Evolutionary conservation across 2,113 vertebrate species (phyloP), one percentile per base, ranked within the genome.

Genomic region (Apus apus): DNA sequence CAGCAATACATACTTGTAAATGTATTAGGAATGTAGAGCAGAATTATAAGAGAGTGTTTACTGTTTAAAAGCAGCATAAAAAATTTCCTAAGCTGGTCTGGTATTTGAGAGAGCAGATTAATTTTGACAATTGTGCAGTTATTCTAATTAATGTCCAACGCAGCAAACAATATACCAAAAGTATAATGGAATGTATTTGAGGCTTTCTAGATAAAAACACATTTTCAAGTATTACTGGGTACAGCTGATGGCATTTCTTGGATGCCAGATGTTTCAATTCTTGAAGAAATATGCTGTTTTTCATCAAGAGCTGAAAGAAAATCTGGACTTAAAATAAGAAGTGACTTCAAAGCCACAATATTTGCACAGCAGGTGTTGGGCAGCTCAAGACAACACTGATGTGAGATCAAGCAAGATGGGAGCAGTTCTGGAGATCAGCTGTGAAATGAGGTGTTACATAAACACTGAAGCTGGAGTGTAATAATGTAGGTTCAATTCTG

Each of bases 251-350:
- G 91, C 81, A 78, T 92, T 95, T 95, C 94, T 93, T 71, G 74
- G 51, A 72, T 94, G 60, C 68, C 51, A 87, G 91, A 7, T 8
- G 67, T 71, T 97, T 97, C 95, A 84, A 62, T 17, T 88, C 95
- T 94, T 89, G 96, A 91, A 94, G 97, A 84, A 95, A 97, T 58
- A 57, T 81, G 89, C 29, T 95, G 92, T 73, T 86, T 96, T 95
- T 95, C 94, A 93, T 90, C 95, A 89, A 95, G 91, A 97, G 85
- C 95, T 97, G 95, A 93, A 97, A 97, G 83, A 97, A 93, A 97
- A 77, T 90, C 83, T 87, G 85, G 62, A 40, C 87, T 96, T 95
- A 96, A 83, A 91, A 51, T 60, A 66, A 83, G 54, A 94, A 86
- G 4, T 32, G 77, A 70, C 53, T 85, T 95, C 32, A 85, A 50